phyloP scores from a whole-genome alignment of 1,140 invertebrate species.

The Rhopalosiphum padi region DNA sequence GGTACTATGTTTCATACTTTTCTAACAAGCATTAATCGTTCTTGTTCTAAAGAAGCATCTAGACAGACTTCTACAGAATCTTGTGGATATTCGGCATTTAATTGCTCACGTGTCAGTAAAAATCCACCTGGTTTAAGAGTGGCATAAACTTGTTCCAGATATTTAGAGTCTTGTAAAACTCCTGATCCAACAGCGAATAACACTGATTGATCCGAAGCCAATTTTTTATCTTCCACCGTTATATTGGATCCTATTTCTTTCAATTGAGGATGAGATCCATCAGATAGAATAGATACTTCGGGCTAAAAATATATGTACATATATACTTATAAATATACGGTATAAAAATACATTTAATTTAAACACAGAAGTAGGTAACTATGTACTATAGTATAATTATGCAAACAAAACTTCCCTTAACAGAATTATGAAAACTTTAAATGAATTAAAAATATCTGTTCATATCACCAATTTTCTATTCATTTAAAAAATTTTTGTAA shows the following conservation, averaged over 20 bases:
- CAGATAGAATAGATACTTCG: conserved; percentile 65
- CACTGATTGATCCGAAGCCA: conserved; percentile 68
- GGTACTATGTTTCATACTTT: conserved; percentile 38
- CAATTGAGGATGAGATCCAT: conserved; percentile 64
- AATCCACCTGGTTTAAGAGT: conserved; percentile 65
- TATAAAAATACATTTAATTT: no score
- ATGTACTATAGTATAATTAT: no score
- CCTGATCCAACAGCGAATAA: conserved; percentile 66
- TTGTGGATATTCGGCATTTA: conserved; percentile 58
- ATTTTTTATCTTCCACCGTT: conserved; percentile 70
- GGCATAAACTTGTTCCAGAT: conserved; percentile 62
- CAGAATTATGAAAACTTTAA: no score
- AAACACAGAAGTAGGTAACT: no score
- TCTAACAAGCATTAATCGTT: conserved; percentile 57
- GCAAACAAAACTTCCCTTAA: no score
- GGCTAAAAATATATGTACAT: conserved; percentile 63
- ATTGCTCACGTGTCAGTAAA: conserved; percentile 65
- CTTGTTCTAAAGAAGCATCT: conserved; percentile 36
- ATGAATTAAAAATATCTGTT: no score
- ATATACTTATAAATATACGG: no score
- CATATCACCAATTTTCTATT: no score
- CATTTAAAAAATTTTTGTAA: no score
- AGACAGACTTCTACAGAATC: conserved; percentile 51
- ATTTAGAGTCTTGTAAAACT: conserved; percentile 59
- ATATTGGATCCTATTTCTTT: conserved; percentile 66